Evolutionary conservation across 1,140 invertebrate genomes (phyloP).

Genomic region (Musca domestica): DNA sequence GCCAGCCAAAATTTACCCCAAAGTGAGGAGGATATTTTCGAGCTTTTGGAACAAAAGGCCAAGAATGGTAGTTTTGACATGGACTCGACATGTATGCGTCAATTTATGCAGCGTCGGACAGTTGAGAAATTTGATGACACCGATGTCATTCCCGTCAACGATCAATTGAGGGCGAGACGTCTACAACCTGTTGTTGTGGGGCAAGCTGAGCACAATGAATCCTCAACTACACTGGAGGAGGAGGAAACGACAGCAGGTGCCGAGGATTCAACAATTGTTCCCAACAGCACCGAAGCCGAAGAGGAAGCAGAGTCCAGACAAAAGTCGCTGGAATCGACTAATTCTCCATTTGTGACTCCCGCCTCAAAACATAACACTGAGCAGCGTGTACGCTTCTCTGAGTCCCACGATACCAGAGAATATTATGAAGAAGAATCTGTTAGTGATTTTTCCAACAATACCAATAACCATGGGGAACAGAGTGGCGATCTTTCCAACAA

Average conservation of each 20-base stretch:
- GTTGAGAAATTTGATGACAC: constrained; percentile 1
- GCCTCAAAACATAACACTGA: too few species aligned
- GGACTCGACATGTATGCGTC: constrained; percentile 43
- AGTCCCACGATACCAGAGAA: constrained; percentile 44
- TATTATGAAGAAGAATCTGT: constrained; percentile 32
- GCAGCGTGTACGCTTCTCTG: constrained; percentile 45
- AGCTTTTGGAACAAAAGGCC: constrained; percentile 47
- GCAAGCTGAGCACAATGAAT: too few species aligned
- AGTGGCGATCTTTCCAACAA: constrained; percentile 33
- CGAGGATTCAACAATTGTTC: constrained; percentile 18
- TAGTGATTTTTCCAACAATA: neutral
- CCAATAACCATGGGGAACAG: neutral
- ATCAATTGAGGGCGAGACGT: constrained; percentile 33
- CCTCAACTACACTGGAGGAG: neutral
- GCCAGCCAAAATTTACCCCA: constrained; percentile 30
- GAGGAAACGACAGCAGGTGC: constrained; percentile 24
- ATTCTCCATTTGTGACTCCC: constrained; percentile 29
- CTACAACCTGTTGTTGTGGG: constrained; percentile 34
- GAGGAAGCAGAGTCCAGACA: neutral
- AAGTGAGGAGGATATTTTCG: constrained; percentile 40
- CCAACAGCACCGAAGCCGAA: neutral
- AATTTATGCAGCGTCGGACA: constrained; percentile 40
- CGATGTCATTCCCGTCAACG: constrained; percentile 41
- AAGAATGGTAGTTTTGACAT: constrained; percentile 44
- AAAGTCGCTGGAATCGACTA: neutral